A percentile compares a stretch with the other conserved stretches of the same genome.
These are phyloP conservation scores for Arothron firmamentum DNA, from an alignment of 2,113 vertebrate species.

Conservation along the genomic window DNA sequence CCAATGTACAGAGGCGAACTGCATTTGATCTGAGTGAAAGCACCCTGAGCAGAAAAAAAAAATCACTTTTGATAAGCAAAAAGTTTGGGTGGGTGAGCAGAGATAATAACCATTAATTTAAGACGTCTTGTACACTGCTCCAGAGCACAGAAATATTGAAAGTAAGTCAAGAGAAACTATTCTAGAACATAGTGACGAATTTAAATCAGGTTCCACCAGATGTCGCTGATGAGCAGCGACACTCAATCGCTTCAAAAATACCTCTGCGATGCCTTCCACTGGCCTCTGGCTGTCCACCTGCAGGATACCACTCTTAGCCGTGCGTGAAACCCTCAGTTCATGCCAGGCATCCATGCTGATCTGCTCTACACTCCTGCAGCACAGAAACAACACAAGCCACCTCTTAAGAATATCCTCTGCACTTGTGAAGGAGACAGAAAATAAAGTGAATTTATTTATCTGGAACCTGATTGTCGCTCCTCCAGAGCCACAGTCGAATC, in stretches of 20 bases:
- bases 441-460: not conserved
- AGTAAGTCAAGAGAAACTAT: no score
- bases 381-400: not conserved
- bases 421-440: not conserved
- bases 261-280: constrained; percentile 87
- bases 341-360: constrained; percentile 86
- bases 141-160: no score
- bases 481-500: constrained; percentile 96
- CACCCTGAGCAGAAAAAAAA: constrained; percentile 75
- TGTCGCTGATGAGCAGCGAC: no score
- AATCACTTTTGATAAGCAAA: not conserved
- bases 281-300: constrained; percentile 88
- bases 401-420: no score
- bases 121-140: no score
- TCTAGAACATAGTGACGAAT: no score
- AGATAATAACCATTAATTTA: not conserved
- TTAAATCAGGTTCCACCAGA: no score
- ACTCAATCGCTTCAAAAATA: no score
- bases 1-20: constrained; percentile 90
- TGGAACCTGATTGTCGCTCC: constrained; percentile 84
- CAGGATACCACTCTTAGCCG: constrained; percentile 88
- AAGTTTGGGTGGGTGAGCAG: no score
- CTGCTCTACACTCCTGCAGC: constrained; percentile 82
- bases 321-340: constrained; percentile 86
- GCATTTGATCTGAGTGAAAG: constrained; percentile 97